Percentiles rank a stretch among this genome's conserved stretches.
Conservation (phyloP, 2,113 vertebrate species). For the Spilogale gracilis region DNA sequence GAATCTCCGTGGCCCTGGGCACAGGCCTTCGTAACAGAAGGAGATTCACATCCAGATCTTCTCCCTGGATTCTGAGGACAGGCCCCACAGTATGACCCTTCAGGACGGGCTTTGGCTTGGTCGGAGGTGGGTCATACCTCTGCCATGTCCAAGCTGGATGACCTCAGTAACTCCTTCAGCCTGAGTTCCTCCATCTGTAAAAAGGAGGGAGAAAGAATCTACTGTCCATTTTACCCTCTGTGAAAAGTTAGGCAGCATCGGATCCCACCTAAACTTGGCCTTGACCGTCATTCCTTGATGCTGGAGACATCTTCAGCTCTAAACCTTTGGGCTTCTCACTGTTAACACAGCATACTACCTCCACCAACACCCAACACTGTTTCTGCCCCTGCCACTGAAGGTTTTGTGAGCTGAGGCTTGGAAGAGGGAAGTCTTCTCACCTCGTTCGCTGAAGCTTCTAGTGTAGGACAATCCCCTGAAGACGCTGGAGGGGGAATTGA, state of each 20-base stretch:
- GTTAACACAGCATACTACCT: rapidly evolving
- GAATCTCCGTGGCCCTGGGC: not conserved
- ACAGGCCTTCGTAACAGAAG: not conserved
- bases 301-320: not conserved
- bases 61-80: not conserved
- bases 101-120: not conserved
- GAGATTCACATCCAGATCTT: not conserved
- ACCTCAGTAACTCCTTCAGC: not conserved
- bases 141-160: not conserved
- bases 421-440: not conserved
- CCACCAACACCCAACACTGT: rapidly evolving
- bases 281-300: not conserved
- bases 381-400: not conserved
- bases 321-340: not conserved
- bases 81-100: not conserved
- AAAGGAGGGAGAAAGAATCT: not conserved
- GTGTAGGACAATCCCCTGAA: not conserved
- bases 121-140: not conserved
- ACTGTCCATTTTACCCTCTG: not conserved
- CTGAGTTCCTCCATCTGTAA: not conserved
- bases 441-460: not conserved
- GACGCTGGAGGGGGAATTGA: not conserved
- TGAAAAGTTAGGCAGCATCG: not conserved
- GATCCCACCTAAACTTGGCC: not conserved
- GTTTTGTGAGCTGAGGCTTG: not conserved